A percentile compares a stretch with the other conserved stretches of the same genome.
Conservation (phyloP, 2,113 vertebrate genomes). For the Sphaerodactylus townsendi region DNA sequence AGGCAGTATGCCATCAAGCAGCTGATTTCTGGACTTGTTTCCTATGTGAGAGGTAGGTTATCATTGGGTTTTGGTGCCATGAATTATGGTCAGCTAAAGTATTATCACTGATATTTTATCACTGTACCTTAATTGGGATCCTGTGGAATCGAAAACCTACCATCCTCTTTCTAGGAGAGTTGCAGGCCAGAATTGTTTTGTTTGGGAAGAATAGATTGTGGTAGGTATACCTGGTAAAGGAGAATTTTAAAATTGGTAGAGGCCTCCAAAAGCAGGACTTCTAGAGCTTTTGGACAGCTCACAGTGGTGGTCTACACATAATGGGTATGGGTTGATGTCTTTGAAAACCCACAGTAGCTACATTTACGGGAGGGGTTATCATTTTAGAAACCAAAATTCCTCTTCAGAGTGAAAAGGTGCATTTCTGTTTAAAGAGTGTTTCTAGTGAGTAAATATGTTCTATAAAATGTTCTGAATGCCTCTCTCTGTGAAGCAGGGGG, state of each 20-base stretch:
- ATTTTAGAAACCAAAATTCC: constrained; percentile 8
- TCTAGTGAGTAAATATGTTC: constrained; percentile 62
- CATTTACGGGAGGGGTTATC: background rate
- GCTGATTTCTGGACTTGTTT: background rate
- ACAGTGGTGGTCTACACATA: background rate
- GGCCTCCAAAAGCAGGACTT: background rate
- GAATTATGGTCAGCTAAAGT: background rate
- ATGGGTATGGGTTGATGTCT: background rate
- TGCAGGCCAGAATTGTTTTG: background rate
- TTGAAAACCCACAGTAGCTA: constrained; percentile 10
- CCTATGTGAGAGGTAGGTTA: background rate
- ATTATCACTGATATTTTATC: background rate
- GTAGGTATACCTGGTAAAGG: background rate
- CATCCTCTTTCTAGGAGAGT: background rate
- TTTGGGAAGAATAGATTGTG: background rate
- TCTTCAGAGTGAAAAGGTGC: constrained; percentile 6
- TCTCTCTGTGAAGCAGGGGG: constrained; percentile 17
- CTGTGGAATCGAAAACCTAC: background rate
- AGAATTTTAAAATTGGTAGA: background rate
- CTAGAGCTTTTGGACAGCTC: background rate
- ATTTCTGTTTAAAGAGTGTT: constrained; percentile 30
- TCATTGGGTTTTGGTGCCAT: background rate
- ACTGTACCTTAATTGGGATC: background rate
- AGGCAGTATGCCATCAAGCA: background rate
- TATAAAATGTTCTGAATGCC: constrained; percentile 61